Conservation (phyloP, 92 coral and sea anemone species). For the Siderastrea radians region DNA sequence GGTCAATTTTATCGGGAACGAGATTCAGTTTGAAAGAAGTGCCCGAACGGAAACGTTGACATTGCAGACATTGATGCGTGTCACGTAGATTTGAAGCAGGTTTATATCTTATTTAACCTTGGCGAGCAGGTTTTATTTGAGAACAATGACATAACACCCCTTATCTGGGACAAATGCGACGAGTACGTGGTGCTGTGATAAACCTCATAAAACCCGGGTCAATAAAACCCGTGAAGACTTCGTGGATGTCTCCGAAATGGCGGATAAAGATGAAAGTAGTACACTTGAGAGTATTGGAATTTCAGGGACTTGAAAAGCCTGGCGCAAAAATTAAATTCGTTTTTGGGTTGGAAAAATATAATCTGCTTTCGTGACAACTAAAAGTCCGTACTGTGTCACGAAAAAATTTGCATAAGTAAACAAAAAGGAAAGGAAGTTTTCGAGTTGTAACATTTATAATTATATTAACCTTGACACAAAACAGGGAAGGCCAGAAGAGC, state of each 20-base stretch:
- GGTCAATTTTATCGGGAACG: too few relatives aligned
- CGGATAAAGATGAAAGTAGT: too few relatives aligned
- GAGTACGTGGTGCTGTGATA: constrained; percentile 18
- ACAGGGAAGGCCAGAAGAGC: not conserved
- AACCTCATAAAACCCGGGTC: not conserved
- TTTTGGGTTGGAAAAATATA: not conserved
- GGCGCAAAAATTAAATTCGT: not conserved
- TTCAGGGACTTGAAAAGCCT: not conserved
- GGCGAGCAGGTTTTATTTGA: not conserved
- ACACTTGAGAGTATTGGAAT: not conserved
- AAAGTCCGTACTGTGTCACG: not conserved
- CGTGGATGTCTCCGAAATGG: not conserved
- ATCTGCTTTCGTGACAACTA: not conserved
- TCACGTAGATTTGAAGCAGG: not conserved
- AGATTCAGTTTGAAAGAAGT: too few relatives aligned
- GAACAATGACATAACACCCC: not conserved
- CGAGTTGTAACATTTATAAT: not conserved
- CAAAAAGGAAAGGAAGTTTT: not conserved
- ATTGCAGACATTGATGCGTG: not conserved
- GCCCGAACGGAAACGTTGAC: not conserved
- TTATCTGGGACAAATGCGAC: not conserved
- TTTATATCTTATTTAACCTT: not conserved
- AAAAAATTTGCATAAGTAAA: not conserved
- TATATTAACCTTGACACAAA: not conserved
- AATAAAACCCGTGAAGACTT: not conserved